Evolutionary conservation across 2,797 vertebrate genomes (phyloP).

Genomic region (Danio jaintianensis): DNA sequence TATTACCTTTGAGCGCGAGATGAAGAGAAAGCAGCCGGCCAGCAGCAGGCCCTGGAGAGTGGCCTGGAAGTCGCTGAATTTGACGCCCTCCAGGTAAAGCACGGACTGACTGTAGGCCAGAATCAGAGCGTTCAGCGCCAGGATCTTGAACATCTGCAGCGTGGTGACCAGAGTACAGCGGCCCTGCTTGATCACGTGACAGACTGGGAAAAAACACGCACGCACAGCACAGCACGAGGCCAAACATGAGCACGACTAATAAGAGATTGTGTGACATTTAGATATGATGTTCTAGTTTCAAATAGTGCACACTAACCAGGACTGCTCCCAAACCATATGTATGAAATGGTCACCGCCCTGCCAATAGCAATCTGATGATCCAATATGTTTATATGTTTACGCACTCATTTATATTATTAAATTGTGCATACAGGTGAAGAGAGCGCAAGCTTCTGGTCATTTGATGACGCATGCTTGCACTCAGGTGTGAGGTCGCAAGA

Average conservation of each 20-base stretch:
- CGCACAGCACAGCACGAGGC: background rate
- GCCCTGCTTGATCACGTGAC: conserved; percentile 98
- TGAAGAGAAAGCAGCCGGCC: conserved; percentile 98
- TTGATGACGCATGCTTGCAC: too few relatives aligned
- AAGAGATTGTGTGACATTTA: too few relatives aligned
- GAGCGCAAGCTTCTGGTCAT: too few relatives aligned
- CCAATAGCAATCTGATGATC: too few relatives aligned
- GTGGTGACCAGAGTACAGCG: conserved; percentile 97
- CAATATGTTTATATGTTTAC: too few relatives aligned
- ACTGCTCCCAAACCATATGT: too few relatives aligned
- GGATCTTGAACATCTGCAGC: conserved; percentile 98
- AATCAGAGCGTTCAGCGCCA: conserved; percentile 94
- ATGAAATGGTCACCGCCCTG: too few relatives aligned
- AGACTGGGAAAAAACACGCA: conserved; percentile 77
- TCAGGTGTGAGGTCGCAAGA: too few relatives aligned
- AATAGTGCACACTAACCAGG: background rate
- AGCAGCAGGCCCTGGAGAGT: conserved; percentile 94
- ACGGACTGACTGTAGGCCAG: conserved; percentile 98
- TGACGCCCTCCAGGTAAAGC: conserved; percentile 96
- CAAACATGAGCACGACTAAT: background rate
- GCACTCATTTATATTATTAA: too few relatives aligned
- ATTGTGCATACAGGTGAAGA: too few relatives aligned
- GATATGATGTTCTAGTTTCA: background rate
- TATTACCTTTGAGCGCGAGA: conserved; percentile 93
- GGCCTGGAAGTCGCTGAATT: conserved; percentile 98